Conservation (phyloP, 2,888 invertebrate species). For the Drosophila picticornis region DNA sequence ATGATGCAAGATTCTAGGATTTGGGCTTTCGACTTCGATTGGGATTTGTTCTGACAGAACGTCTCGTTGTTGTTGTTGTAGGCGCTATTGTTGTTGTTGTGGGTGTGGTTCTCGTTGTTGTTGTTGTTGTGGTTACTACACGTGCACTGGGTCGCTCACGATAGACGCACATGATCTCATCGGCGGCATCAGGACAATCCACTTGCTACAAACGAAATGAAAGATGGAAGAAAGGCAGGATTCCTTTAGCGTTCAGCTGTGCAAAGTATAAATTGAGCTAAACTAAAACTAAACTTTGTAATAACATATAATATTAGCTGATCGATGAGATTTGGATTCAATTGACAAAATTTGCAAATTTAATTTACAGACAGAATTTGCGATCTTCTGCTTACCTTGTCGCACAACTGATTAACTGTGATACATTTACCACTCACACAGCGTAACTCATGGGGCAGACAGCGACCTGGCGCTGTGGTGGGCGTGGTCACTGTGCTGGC, state of each 20-base stretch:
- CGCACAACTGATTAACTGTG: slow-evolving; percentile 88
- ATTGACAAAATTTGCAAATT: background rate
- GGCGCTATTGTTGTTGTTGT: slow-evolving; percentile 28
- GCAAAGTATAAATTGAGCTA: background rate
- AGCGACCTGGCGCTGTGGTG: slow-evolving; percentile 47
- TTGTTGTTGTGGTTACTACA: slow-evolving; percentile 36
- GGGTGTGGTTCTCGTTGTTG: slow-evolving; percentile 15
- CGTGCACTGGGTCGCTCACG: slow-evolving; percentile 82
- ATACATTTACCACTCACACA: slow-evolving; percentile 89
- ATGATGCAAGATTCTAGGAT: slow-evolving; percentile 44
- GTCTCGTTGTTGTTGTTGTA: slow-evolving; percentile 50
- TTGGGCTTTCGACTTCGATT: slow-evolving; percentile 81
- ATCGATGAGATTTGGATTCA: background rate
- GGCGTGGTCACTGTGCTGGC: slow-evolving; percentile 26
- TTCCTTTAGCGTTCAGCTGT: background rate
- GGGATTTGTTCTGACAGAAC: slow-evolving; percentile 72
- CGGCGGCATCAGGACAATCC: slow-evolving; percentile 89
- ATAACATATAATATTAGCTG: too few relatives aligned
- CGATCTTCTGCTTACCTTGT: slow-evolving; percentile 82
- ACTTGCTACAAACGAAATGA: slow-evolving; percentile 68
- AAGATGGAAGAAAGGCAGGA: background rate
- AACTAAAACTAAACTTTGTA: background rate
- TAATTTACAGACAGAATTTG: background rate
- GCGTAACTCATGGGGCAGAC: slow-evolving; percentile 86
- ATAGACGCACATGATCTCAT: slow-evolving; percentile 88